Evolutionary conservation across 2,888 invertebrate species (phyloP).

Genomic region (Petrophora chlorosata): DNA sequence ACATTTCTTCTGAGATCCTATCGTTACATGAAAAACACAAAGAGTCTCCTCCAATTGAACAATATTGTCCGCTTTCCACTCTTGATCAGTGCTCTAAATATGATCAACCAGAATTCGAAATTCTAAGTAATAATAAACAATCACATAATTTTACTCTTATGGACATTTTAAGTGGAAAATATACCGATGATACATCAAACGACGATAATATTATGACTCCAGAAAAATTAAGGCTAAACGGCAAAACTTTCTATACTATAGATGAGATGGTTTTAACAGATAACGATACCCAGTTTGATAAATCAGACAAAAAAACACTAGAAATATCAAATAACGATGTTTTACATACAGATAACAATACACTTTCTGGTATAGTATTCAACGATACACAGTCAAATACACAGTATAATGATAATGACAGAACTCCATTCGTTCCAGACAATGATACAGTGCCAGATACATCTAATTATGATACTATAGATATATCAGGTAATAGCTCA

Average conservation of each 20-base stretch:
- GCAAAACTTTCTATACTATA: not conserved
- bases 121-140: not conserved
- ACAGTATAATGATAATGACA: not conserved
- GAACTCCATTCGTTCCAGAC: not conserved
- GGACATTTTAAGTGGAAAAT: slow-evolving; percentile 11
- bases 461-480: not conserved
- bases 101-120: not conserved
- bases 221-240: not conserved
- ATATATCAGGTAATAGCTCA: no score
- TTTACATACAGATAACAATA: no score
- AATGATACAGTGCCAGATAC: not conserved
- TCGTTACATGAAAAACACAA: not conserved
- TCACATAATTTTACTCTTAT: not conserved
- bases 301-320: not conserved
- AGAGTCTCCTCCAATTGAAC: not conserved
- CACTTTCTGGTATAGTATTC: no score
- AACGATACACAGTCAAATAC: not conserved
- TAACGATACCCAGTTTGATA: not conserved
- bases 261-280: not conserved
- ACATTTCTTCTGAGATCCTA: no score
- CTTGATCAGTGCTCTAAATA: slow-evolving; percentile 5
- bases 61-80: slow-evolving; percentile 1
- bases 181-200: not conserved
- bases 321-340: no score
- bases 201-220: no score